A percentile compares a stretch with the other conserved stretches of the same genome.
These are phyloP conservation scores for Agriopis marginaria DNA, from an alignment of 2,888 invertebrate genomes.

Conservation along the genomic window DNA sequence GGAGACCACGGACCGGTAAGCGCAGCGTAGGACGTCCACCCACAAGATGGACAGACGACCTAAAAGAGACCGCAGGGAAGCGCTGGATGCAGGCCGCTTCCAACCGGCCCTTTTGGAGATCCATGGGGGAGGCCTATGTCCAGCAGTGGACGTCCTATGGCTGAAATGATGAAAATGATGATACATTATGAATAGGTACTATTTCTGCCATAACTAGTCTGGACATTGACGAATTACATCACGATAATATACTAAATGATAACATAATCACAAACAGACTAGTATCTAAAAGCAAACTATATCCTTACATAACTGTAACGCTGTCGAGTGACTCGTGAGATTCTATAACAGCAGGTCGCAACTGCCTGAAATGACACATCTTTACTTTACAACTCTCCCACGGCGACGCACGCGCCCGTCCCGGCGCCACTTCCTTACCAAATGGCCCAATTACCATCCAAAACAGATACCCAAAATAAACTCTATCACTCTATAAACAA, in stretches of 20 bases:
- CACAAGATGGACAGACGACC: no score
- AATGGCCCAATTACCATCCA: constrained; percentile 20
- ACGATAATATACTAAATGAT: neutral
- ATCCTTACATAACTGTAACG: neutral
- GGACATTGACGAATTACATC: neutral
- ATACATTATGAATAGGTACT: no score
- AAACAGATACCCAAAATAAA: constrained; percentile 47
- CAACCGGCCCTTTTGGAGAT: no score
- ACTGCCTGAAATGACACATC: constrained; percentile 35
- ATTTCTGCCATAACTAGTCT: neutral
- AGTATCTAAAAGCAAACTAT: neutral
- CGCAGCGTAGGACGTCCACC: no score
- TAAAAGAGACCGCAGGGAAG: no score
- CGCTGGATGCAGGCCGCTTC: no score
- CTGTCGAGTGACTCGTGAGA: neutral
- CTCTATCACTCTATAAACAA: constrained; percentile 49
- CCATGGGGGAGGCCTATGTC: no score
- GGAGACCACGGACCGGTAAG: no score
- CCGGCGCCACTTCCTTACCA: constrained; percentile 33
- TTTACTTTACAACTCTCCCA: constrained; percentile 49
- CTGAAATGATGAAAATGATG: no score
- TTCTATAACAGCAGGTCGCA: constrained; percentile 5
- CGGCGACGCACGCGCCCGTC: constrained; percentile 45
- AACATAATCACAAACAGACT: neutral
- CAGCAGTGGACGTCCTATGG: no score